Evolutionary conservation across 2,797 vertebrate genomes (phyloP), one percentile per base, ranked within the genome.

Genomic region (Phylloscopus collybita): DNA sequence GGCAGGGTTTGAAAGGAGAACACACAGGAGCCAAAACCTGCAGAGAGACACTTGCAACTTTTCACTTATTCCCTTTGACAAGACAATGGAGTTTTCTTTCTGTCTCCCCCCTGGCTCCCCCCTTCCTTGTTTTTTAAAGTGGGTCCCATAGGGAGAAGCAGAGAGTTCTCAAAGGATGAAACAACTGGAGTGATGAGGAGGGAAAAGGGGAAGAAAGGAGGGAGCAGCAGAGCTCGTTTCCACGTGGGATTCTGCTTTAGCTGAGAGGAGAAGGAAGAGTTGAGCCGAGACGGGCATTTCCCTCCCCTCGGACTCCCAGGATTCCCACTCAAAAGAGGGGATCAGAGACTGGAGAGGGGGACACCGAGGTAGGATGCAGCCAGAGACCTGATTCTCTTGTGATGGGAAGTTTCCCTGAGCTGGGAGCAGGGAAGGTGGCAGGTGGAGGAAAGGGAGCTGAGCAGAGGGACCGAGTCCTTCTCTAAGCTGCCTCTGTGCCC

Each of bases 11-110:
- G 95, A 95, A 97, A 94, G 92, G 92, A 96, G 94, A 97, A 79
- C 95, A 89, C 95, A 62, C 92, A 88, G 94, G 90, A 90, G 85
- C 91, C 86, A 65, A 92, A 92, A 93, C 95, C 92, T 94, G 80
- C 61, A 12, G 86, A 93, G 93, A 95, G 92, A 96, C 84, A 90
- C 89, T 91, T 95, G 89, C 95, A 94, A 96, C 92, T 95, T 96
- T n/a, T 81, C 93, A 36, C 80, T 95, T 95, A 95, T 96, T 96
- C 92, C 53, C 94, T 96, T 97, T 97, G 97, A 97, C 95, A 95
- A 97, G 96, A 93, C 91, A 90, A 87, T 94, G 90, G 90, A 93
- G 95, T 85, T 95, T 95, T 94, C 84, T 90, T 70, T 62, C 83
- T 20, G 11, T 25, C 23, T 59, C 47, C 23, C 32, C 32, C 51